These are phyloP conservation scores for Coronaproctus castanopsis DNA, from an alignment of 2,888 invertebrate genomes.

Conservation along the genomic window DNA sequence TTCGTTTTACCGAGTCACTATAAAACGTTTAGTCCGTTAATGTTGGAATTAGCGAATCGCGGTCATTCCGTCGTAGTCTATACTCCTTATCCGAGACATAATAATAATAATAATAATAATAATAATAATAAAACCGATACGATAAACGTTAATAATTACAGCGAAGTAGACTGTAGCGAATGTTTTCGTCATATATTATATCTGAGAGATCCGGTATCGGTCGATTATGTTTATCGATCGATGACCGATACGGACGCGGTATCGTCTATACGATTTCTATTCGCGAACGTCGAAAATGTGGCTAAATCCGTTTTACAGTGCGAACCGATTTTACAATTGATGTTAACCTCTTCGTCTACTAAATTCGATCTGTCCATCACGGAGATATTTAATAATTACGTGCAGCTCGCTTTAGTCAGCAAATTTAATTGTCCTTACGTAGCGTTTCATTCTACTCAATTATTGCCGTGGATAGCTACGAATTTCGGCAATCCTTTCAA, in stretches of 20 bases:
- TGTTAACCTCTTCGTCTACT: background rate
- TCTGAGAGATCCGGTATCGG: background rate
- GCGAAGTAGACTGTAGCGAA: background rate
- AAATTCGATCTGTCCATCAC: slow-evolving; percentile 38
- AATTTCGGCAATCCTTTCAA: slow-evolving; percentile 7
- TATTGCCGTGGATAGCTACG: slow-evolving; percentile 38
- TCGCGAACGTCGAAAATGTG: background rate
- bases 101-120: background rate
- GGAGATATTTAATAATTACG: slow-evolving; percentile 52
- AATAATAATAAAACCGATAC: background rate
- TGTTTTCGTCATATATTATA: background rate
- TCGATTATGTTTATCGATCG: background rate
- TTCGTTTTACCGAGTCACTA: slow-evolving; percentile 9
- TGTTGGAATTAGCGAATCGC: slow-evolving; percentile 10
- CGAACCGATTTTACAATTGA: background rate
- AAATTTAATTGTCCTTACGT: slow-evolving; percentile 38
- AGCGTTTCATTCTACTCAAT: slow-evolving; percentile 34
- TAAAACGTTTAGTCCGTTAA: slow-evolving; percentile 6
- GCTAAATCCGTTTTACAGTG: background rate
- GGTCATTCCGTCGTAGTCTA: slow-evolving; percentile 11
- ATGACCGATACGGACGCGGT: background rate
- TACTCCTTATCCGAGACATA: slow-evolving; percentile 4
- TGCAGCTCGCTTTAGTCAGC: slow-evolving; percentile 42
- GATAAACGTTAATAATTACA: too few relatives aligned
- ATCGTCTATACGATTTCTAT: background rate